These are phyloP conservation scores for Branchipolynoe longqiensis DNA, from an alignment of 2,888 invertebrate genomes.

Conservation along the genomic window DNA sequence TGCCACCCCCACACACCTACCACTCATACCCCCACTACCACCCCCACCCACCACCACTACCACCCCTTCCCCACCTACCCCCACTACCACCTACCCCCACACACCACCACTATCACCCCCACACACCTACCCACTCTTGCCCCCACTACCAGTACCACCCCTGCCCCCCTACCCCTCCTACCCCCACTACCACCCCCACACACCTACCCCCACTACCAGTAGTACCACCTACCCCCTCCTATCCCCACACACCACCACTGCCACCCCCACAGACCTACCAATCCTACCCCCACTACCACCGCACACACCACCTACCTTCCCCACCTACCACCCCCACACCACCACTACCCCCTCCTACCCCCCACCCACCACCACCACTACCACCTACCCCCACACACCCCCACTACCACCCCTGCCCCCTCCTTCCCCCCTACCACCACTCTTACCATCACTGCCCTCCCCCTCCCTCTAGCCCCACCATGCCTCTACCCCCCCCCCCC, in stretches of 20 bases:
- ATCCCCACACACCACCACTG: not conserved
- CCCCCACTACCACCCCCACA: not conserved
- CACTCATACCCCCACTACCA: too few relatives aligned
- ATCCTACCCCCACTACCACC: not conserved
- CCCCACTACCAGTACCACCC: not conserved
- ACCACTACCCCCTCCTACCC: not conserved
- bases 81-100: not conserved
- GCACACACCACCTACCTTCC: not conserved
- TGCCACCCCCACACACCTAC: too few relatives aligned
- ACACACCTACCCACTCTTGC: too few relatives aligned
- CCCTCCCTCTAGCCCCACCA: not conserved
- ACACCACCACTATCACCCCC: not conserved
- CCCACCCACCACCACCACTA: not conserved
- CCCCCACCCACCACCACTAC: not conserved
- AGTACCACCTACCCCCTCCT: not conserved
- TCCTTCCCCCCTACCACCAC: not conserved
- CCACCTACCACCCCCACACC: not conserved
- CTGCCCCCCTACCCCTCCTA: not conserved
- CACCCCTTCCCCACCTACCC: not conserved
- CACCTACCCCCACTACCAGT: not conserved
- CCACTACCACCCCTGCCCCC: not conserved
- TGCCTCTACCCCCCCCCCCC: not conserved
- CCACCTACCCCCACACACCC: not conserved
- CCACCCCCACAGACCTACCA: not conserved
- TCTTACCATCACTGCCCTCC: not conserved